Evolutionary conservation across 1,140 invertebrate genomes (phyloP), one percentile per base, ranked within the genome.

Genomic region (Apis florea): DNA sequence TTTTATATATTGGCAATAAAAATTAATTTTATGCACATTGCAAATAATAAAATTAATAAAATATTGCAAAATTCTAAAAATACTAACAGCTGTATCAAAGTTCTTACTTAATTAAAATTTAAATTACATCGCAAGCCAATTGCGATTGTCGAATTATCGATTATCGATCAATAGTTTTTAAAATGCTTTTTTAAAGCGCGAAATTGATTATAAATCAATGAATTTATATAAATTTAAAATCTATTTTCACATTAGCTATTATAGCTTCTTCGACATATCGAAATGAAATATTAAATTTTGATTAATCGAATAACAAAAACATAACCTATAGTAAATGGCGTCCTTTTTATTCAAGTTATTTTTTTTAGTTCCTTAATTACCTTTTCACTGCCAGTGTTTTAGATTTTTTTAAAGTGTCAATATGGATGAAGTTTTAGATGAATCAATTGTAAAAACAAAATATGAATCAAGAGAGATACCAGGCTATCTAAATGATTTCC

Each of bases 351-450:
- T 17, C n/a, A 67, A 76, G 64, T 69, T 82, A 59, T 80, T 85
- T 83, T 61, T 40, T 64, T 61, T 61, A 66, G 54, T 1, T 8
- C 21, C 67, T 75, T 68, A 63, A 61, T 76, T 56, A 49, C 21
- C 40, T n/a, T 83, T 3, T 53, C 47, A 66, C 72, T 75, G 77
- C 49, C 61, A 58, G 61, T 40, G 59, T 21, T 40, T 26, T 19
- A 40, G 12, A 19, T 10, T 40, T 56, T 31, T 21, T 10, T 31
- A n/a, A 49, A 59, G 40, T 40, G 58, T 19, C 67, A 75, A n/a
- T 19, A 91, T 90, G 90, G 89, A 91, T 53, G 85, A 89, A 69
- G 77, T 87, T 56, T 83, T 90, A 58, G 89, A 91, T 53, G 82
- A 91, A 56, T 91, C 90, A 10, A 86, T 90, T 51, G 86, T 85